Evolutionary conservation across 2,797 vertebrate genomes (phyloP), one percentile per base, ranked within the genome.

Genomic region (Lutjanus argentimaculatus): DNA sequence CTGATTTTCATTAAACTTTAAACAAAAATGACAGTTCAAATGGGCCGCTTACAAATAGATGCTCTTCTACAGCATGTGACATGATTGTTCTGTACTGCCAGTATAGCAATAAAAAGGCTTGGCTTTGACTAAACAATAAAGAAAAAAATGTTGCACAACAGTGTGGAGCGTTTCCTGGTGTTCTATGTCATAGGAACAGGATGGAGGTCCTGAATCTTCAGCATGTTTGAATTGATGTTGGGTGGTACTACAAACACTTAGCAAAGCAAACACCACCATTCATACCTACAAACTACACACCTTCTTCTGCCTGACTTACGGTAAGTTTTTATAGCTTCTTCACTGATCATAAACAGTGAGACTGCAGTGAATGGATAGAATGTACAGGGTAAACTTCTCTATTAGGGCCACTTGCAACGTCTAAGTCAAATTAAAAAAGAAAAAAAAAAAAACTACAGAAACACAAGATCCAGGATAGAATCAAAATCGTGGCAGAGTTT

Each of bases 151-250:
- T 49, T 80, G 16, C n/a, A 0, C 36, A 77, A 72, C 7, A 21
- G 22, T 63, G 5, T 0, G 15, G 36, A 43, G 5, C 58, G 8
- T 51, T 19, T 73, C 61, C 15, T 73, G 43, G 30, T 40, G 1
- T 12, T 46, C 30, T 15, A 21, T 12, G n/a, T 67, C 52, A 48
- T 4, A 10, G 0, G 22, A 88, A 85, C 89, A 94, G 89, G 88
- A 91, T 74, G 4, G 9, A 53, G 7, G 64, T 88, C 87, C 83
- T 83, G 8, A 56, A 80, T 56, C 13, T 22, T 65, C 9, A 43
- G 12, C 6, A 0, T 2, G 15, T 1, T 0, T 57, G 0, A 48
- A 8, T 3, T 59, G 25, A 30, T 21, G 13, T 13, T 40, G 21
- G 19, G 2, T 45, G 21, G 1, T 5, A 10, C 14, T 19, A 36